Conservation (phyloP, 1,140 invertebrate genomes). For the Whitmania pigra region DNA sequence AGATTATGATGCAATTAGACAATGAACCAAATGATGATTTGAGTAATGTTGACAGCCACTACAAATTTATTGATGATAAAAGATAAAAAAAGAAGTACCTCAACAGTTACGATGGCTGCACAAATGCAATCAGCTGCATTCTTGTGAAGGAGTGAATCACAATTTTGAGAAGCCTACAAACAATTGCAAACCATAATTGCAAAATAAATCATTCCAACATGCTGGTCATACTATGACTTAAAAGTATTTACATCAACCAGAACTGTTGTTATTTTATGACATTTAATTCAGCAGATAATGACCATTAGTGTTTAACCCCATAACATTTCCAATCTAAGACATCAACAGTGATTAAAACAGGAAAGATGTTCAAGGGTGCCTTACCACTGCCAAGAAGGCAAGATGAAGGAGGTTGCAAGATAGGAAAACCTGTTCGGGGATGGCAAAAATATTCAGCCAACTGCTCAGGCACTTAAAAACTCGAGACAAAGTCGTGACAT, state of each 20-base stretch:
- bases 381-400: conserved; percentile 31
- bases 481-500: conserved; percentile 7
- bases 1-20: conserved; percentile 9
- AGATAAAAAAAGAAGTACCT: conserved; percentile 29
- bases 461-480: conserved; percentile 43
- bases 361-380: conserved; percentile 23
- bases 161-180: conserved; percentile 38
- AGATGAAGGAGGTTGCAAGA: conserved; percentile 37
- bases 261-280: too few relatives aligned
- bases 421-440: conserved; percentile 37
- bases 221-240: too few relatives aligned
- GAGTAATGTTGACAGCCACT: too few relatives aligned
- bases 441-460: conserved; percentile 42
- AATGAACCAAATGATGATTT: too few relatives aligned
- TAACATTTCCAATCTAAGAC: too few relatives aligned
- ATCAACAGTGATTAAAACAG: too few relatives aligned
- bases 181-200: conserved; percentile 11
- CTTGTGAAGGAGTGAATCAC: conserved; percentile 64
- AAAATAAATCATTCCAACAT: too few relatives aligned
- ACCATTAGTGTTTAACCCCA: too few relatives aligned
- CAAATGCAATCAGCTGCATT: conserved; percentile 80
- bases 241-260: too few relatives aligned
- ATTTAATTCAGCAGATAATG: too few relatives aligned
- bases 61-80: too few relatives aligned
- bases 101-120: conserved; percentile 50